phyloP scores from a whole-genome alignment of 2,888 invertebrate species.

The Brenthis ino region DNA sequence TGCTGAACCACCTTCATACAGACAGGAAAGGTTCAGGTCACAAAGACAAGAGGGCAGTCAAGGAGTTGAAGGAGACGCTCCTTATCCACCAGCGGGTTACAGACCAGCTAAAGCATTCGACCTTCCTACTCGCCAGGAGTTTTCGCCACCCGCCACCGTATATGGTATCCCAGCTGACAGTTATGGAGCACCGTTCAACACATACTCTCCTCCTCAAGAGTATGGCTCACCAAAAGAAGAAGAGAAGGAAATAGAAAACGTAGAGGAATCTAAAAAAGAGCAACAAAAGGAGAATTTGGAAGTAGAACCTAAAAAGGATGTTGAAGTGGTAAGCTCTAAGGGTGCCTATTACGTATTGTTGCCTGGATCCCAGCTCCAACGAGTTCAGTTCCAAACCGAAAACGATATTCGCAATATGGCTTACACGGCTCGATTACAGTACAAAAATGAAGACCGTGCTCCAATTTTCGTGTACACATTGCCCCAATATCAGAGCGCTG shows the following conservation, averaged over 20 bases:
- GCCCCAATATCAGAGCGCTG: slow-evolving; percentile 62
- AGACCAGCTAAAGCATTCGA: slow-evolving; percentile 64
- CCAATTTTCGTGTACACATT: slow-evolving; percentile 83
- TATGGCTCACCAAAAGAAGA: slow-evolving; percentile 56
- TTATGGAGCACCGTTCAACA: slow-evolving; percentile 69
- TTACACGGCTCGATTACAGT: slow-evolving; percentile 84
- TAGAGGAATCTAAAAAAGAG: slow-evolving; percentile 38
- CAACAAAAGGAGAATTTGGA: slow-evolving; percentile 39
- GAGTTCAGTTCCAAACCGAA: slow-evolving; percentile 82
- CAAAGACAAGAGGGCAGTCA: slow-evolving; percentile 56
- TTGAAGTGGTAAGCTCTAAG: slow-evolving; percentile 64
- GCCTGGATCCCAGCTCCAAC: slow-evolving; percentile 84
- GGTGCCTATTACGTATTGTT: slow-evolving; percentile 86
- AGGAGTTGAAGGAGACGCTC: slow-evolving; percentile 55
- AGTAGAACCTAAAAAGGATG: slow-evolving; percentile 53
- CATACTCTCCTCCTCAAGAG: slow-evolving; percentile 62
- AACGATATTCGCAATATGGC: slow-evolving; percentile 82
- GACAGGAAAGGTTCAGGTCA: slow-evolving; percentile 55
- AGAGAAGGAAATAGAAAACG: slow-evolving; percentile 39
- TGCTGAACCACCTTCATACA: slow-evolving; percentile 67
- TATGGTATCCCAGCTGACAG: slow-evolving; percentile 70
- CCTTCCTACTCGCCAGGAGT: slow-evolving; percentile 63
- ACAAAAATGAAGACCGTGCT: slow-evolving; percentile 84
- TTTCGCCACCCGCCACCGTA: slow-evolving; percentile 60
- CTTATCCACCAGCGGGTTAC: slow-evolving; percentile 69